Evolutionary conservation across 37 sponge, comb jelly and placozoan species (phyloP).

Genomic region (Aphrocallistes beatrix): DNA sequence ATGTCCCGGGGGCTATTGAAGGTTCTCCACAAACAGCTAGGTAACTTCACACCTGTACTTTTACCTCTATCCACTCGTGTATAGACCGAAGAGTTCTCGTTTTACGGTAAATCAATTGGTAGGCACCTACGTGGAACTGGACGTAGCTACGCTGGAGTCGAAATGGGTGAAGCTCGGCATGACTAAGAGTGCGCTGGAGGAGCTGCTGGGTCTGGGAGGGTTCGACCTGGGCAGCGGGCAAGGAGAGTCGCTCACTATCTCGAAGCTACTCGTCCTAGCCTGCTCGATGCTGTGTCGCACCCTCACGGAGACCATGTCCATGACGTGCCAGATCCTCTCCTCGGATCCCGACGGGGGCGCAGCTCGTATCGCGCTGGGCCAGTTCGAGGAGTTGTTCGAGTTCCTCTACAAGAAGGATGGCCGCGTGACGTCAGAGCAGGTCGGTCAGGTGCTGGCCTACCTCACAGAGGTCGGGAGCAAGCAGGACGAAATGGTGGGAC

Average conservation of each 20-base stretch:
- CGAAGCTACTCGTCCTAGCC: background rate
- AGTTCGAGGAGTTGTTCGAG: slow-evolving; percentile 59
- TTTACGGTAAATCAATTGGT: background rate
- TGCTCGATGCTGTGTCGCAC: background rate
- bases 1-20: slow-evolving; percentile 51
- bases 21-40: slow-evolving; percentile 83
- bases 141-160: background rate
- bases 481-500: slow-evolving; percentile 59
- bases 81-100: background rate
- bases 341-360: slow-evolving; percentile 67
- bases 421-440: background rate
- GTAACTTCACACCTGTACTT: background rate
- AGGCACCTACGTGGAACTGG: background rate
- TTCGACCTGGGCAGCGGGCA: background rate
- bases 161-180: slow-evolving; percentile 53
- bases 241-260: background rate
- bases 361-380: slow-evolving; percentile 50
- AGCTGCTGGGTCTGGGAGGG: slow-evolving; percentile 41
- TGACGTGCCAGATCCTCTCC: slow-evolving; percentile 73
- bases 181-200: slow-evolving; percentile 25
- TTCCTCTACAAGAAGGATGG: slow-evolving; percentile 14
- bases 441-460: background rate
- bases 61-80: background rate
- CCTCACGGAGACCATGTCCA: slow-evolving; percentile 56
- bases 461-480: background rate